Evolutionary conservation across 2,888 invertebrate species (phyloP).

Genomic region (Lasioglossum morio): DNA sequence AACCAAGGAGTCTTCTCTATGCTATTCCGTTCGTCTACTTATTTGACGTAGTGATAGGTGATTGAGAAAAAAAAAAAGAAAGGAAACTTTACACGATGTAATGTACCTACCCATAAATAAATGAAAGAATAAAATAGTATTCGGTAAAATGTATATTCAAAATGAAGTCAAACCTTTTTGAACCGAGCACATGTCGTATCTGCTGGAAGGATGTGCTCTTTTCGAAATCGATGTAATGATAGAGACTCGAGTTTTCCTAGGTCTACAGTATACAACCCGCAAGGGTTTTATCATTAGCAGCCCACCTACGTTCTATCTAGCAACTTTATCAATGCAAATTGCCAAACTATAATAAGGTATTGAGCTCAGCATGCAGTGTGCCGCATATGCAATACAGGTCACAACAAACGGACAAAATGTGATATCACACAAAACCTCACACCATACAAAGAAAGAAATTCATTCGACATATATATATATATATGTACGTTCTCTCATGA

Average conservation of each 20-base stretch:
- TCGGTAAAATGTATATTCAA: constrained; percentile 4
- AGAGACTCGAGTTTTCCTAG: constrained; percentile 51
- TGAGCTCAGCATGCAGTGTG: constrained; percentile 79
- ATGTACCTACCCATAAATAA: background rate
- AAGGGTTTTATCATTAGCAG: constrained; percentile 55
- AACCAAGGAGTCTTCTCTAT: constrained; percentile 4
- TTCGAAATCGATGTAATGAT: constrained; percentile 25
- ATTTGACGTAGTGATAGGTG: background rate
- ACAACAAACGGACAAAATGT: constrained; percentile 79
- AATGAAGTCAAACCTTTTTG: background rate
- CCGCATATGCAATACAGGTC: constrained; percentile 77
- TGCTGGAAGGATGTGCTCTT: constrained; percentile 20
- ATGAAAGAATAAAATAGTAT: constrained; percentile 1
- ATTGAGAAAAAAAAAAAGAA: background rate
- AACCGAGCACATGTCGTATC: constrained; percentile 22
- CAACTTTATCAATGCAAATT: constrained; percentile 67
- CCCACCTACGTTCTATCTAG: constrained; percentile 71
- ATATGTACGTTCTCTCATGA: constrained; percentile 16
- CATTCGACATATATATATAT: constrained; percentile 22
- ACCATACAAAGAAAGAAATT: constrained; percentile 67
- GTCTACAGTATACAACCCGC: constrained; percentile 56
- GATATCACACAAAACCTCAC: constrained; percentile 79
- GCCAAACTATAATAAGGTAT: constrained; percentile 71
- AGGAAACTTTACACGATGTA: background rate
- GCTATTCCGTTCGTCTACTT: background rate